Conservation (phyloP, 2,113 vertebrate genomes). For the Mungos mungo region DNA sequence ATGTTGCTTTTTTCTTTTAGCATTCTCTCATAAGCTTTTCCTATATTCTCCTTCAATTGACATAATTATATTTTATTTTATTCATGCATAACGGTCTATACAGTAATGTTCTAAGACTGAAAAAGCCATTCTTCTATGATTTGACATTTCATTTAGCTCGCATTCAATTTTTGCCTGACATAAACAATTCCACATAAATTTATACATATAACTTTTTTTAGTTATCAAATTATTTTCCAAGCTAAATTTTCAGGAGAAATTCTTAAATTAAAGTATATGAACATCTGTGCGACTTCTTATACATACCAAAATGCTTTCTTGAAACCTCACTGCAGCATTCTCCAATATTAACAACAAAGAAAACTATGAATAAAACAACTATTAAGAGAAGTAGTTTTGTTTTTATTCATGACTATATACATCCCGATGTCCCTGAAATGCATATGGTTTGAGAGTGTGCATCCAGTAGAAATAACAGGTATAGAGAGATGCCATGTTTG, state of each 20-base stretch:
- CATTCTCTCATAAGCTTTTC: neutral
- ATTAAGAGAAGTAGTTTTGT: neutral
- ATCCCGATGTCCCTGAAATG: fast-evolving
- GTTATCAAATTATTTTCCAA: slow-evolving; percentile 49
- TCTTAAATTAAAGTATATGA: neutral
- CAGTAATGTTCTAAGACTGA: slow-evolving; percentile 37
- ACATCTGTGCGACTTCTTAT: neutral
- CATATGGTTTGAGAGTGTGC: neutral
- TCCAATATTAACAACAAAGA: neutral
- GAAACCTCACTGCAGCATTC: neutral
- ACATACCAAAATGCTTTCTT: neutral
- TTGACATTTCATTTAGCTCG: slow-evolving; percentile 37
- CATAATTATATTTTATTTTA: slow-evolving; percentile 53
- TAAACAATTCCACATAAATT: slow-evolving; percentile 6
- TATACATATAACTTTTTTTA: neutral
- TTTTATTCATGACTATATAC: neutral
- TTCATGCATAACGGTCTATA: slow-evolving; percentile 26
- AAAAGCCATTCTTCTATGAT: slow-evolving; percentile 29
- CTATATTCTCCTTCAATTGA: slow-evolving; percentile 28
- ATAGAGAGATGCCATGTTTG: neutral
- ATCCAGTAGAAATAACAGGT: neutral
- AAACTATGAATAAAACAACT: neutral
- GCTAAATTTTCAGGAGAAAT: slow-evolving; percentile 42
- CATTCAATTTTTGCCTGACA: slow-evolving; percentile 35
- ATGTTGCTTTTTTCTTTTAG: slow-evolving; percentile 18